Conservation (phyloP, 2,797 vertebrate genomes). For the Dipus sagitta region DNA sequence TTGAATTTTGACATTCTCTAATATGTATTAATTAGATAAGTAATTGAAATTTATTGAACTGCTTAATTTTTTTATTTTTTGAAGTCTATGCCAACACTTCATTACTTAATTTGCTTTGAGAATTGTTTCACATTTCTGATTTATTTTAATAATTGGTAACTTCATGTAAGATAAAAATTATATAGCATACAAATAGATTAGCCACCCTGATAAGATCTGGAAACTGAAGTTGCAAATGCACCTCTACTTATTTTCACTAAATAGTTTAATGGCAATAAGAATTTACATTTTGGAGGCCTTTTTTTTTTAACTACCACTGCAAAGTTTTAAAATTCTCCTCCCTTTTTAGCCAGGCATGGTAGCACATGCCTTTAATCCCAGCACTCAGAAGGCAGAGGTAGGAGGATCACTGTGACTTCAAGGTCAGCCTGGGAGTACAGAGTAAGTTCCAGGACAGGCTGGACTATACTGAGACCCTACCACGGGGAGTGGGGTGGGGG, state of each 20-base stretch:
- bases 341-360: too few species aligned
- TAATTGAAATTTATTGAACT: conserved; percentile 31
- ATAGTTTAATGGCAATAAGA: conserved; percentile 8
- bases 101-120: conserved; percentile 45
- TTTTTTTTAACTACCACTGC: too few species aligned
- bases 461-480: too few species aligned
- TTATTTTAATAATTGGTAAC: background rate
- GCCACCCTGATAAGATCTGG: background rate
- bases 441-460: too few species aligned
- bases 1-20: background rate
- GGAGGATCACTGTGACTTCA: too few species aligned
- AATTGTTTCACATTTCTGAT: conserved; percentile 49
- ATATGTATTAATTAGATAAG: background rate
- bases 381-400: too few species aligned
- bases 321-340: too few species aligned
- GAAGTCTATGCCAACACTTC: background rate
- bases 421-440: too few species aligned
- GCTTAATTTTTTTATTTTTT: background rate
- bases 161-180: background rate
- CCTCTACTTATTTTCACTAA: background rate
- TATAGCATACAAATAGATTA: conserved; percentile 5
- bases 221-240: conserved; percentile 33
- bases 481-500: too few species aligned
- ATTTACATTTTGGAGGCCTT: background rate
- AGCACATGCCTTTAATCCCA: too few species aligned